Conservation (phyloP, 2,113 vertebrate genomes). For the Osmerus mordax region DNA sequence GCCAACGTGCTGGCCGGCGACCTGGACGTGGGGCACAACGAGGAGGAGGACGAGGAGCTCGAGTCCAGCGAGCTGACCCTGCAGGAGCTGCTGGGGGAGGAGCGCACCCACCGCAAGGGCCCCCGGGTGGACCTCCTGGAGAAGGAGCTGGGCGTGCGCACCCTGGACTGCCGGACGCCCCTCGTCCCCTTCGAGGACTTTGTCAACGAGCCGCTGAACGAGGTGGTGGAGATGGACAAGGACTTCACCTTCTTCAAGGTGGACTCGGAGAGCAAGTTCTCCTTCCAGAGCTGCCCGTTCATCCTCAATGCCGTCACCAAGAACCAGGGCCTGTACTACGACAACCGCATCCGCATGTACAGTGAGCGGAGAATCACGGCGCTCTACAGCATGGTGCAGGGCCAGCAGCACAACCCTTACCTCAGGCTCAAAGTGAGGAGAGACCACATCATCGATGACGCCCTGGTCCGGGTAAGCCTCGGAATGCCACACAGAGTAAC, state of each 20-base stretch:
- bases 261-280: slow-evolving; percentile 96
- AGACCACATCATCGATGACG: slow-evolving; percentile 98
- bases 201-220: slow-evolving; percentile 94
- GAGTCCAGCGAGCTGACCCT: slow-evolving; percentile 90
- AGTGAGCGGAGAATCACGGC: slow-evolving; percentile 96
- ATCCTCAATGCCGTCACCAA: slow-evolving; percentile 95
- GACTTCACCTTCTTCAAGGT: slow-evolving; percentile 99
- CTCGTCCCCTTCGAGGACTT: slow-evolving; percentile 95
- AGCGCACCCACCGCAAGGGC: slow-evolving; percentile 90
- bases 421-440: slow-evolving; percentile 93
- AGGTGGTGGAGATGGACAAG: slow-evolving; percentile 99
- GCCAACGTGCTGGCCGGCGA: slow-evolving; percentile 91
- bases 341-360: slow-evolving; percentile 99
- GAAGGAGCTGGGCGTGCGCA: slow-evolving; percentile 89
- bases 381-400: slow-evolving; percentile 95
- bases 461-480: slow-evolving; percentile 92
- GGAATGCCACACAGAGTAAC: neutral
- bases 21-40: slow-evolving; percentile 86
- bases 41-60: slow-evolving; percentile 90
- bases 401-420: slow-evolving; percentile 92
- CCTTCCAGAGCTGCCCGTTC: slow-evolving; percentile 98
- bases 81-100: slow-evolving; percentile 94
- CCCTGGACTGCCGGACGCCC: slow-evolving; percentile 86
- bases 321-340: slow-evolving; percentile 95
- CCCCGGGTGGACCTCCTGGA: slow-evolving; percentile 89